Conservation (phyloP, 2,888 invertebrate species). For the Cryptus viduatorius region DNA sequence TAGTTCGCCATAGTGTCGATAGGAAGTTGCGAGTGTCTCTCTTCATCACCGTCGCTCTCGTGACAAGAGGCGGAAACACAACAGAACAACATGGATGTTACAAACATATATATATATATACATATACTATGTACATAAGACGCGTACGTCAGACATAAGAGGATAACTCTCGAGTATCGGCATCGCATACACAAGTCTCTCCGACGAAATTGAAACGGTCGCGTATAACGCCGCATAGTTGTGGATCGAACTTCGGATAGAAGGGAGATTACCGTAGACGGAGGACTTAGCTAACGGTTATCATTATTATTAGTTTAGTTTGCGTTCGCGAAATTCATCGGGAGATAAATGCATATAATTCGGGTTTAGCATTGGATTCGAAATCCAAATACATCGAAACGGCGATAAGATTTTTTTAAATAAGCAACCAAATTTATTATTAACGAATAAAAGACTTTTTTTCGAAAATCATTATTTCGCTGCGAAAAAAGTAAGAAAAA, state of each 20-base stretch:
- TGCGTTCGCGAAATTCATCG: not conserved
- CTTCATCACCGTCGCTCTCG: not conserved
- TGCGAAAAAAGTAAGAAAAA: too few species aligned
- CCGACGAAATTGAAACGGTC: not conserved
- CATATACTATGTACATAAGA: too few species aligned
- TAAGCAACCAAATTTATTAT: too few species aligned
- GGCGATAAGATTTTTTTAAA: not conserved
- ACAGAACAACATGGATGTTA: not conserved
- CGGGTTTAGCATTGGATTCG: not conserved
- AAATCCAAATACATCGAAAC: not conserved
- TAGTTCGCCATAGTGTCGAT: not conserved
- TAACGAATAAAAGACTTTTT: too few species aligned
- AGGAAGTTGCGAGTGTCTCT: not conserved
- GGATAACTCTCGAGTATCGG: conserved; percentile 9
- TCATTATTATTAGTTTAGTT: not conserved
- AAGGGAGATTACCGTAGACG: not conserved
- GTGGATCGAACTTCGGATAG: not conserved
- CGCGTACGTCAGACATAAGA: not conserved
- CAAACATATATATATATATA: not conserved
- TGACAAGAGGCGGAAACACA: not conserved
- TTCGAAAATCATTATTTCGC: too few species aligned
- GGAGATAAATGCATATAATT: not conserved
- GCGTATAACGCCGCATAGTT: not conserved
- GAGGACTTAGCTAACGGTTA: not conserved
- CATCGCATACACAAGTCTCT: not conserved